Conservation (phyloP, 2,888 invertebrate species). For the Andrena chrysosceles region DNA sequence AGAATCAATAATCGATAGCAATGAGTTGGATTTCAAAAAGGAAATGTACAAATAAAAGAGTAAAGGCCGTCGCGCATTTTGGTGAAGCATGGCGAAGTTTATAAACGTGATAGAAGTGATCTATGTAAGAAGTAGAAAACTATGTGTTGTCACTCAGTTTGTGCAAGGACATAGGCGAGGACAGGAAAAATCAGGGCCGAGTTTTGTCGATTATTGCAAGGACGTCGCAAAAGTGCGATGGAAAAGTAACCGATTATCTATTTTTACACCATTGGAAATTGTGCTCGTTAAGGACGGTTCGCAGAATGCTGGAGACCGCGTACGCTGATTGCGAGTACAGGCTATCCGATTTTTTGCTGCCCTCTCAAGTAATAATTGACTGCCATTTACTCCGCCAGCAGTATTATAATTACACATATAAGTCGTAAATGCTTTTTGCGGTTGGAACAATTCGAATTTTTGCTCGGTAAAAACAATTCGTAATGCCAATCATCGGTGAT, state of each 20-base stretch:
- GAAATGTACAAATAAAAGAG: background rate
- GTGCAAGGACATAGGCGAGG: slow-evolving; percentile 64
- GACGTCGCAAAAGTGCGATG: slow-evolving; percentile 26
- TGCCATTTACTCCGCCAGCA: slow-evolving; percentile 3
- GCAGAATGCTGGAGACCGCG: slow-evolving; percentile 22
- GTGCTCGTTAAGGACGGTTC: slow-evolving; percentile 36
- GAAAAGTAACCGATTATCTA: slow-evolving; percentile 40
- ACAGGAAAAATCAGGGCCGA: slow-evolving; percentile 48
- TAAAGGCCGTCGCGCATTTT: background rate
- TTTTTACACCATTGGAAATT: slow-evolving; percentile 33
- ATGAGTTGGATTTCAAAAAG: background rate
- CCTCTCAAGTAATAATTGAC: slow-evolving; percentile 25
- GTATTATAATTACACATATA: slow-evolving; percentile 27
- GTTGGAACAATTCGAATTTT: background rate
- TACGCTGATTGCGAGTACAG: slow-evolving; percentile 25
- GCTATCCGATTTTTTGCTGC: slow-evolving; percentile 42
- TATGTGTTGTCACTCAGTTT: slow-evolving; percentile 4
- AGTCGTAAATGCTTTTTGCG: background rate
- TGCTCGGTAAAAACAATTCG: slow-evolving; percentile 5
- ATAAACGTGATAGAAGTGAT: background rate
- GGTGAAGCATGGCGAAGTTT: no score
- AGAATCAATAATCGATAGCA: no score
- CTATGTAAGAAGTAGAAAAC: background rate
- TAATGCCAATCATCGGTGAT: background rate
- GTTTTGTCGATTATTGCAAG: slow-evolving; percentile 49